Percentiles rank a stretch among this genome's conserved stretches.
Conservation (phyloP, 2,113 vertebrate species). For the Parus major region DNA sequence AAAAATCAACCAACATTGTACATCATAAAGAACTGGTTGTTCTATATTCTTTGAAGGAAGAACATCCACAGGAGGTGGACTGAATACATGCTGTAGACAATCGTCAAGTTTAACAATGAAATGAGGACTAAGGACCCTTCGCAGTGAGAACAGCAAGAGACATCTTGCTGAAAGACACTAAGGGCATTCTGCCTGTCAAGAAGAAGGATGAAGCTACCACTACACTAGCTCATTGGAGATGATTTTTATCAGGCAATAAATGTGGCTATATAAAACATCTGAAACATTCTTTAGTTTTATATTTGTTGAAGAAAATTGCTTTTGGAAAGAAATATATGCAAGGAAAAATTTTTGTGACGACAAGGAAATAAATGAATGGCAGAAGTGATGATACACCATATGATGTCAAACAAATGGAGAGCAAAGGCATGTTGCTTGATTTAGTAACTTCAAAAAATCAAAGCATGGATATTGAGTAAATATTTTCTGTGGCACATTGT, state of each 20-base stretch:
- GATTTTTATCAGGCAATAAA: not conserved
- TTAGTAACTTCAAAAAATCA: not conserved
- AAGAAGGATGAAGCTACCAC: not conserved
- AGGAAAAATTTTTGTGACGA: not conserved
- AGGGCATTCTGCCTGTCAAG: not conserved
- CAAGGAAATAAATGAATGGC: not conserved
- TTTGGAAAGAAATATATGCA: not conserved
- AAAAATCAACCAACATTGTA: not conserved
- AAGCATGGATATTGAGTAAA: not conserved
- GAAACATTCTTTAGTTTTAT: not conserved
- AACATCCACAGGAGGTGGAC: not conserved
- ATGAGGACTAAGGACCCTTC: not conserved
- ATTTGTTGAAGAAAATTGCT: not conserved
- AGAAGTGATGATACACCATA: rapidly evolving
- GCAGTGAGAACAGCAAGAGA: not conserved
- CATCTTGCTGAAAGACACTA: not conserved
- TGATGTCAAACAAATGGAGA: not conserved
- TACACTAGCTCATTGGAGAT: not conserved
- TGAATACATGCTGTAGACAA: not conserved
- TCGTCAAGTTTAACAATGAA: not conserved
- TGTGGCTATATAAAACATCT: not conserved
- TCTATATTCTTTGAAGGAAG: not conserved
- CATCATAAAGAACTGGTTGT: not conserved
- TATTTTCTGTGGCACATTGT: not conserved
- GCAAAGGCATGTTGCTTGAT: not conserved